Evolutionary conservation across 2,888 invertebrate species (phyloP).

Genomic region (Schizaphis graminum): DNA sequence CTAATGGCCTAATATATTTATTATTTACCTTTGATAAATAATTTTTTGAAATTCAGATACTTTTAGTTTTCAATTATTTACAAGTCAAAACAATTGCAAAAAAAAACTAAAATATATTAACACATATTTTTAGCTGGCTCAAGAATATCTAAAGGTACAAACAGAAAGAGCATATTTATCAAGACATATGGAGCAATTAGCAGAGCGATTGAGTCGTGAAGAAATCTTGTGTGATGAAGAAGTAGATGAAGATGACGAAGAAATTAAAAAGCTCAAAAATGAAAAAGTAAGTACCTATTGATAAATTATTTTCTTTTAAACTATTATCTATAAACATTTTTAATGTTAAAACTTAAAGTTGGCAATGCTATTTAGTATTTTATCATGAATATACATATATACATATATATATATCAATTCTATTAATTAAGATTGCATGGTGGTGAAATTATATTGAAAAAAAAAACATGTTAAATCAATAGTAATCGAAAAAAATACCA

Average conservation of each 20-base stretch:
- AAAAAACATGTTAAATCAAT: not conserved
- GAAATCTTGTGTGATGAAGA: conserved; percentile 69
- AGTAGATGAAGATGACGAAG: conserved; percentile 72
- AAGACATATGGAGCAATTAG: conserved; percentile 83
- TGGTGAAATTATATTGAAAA: not conserved
- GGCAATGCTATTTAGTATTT: not conserved
- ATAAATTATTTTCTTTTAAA: not conserved
- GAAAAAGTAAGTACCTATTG: conserved; percentile 78
- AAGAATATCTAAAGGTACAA: conserved; percentile 90
- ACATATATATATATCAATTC: too few species aligned
- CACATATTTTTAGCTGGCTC: conserved; percentile 77
- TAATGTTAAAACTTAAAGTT: not conserved
- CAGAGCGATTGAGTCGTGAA: conserved; percentile 76
- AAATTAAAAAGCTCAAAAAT: conserved; percentile 78
- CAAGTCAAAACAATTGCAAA: not conserved
- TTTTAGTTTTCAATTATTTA: conserved; percentile 38
- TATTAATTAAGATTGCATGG: not conserved
- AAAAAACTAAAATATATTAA: conserved; percentile 52
- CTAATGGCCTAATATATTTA: not conserved
- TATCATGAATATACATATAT: too few species aligned
- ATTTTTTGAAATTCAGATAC: not conserved
- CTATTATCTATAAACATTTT: not conserved
- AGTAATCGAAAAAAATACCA: not conserved
- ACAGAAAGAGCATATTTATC: conserved; percentile 86
- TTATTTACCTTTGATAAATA: not conserved